phyloP scores from a whole-genome alignment of 2,113 vertebrate species.

The Cheirogaleus medius region DNA sequence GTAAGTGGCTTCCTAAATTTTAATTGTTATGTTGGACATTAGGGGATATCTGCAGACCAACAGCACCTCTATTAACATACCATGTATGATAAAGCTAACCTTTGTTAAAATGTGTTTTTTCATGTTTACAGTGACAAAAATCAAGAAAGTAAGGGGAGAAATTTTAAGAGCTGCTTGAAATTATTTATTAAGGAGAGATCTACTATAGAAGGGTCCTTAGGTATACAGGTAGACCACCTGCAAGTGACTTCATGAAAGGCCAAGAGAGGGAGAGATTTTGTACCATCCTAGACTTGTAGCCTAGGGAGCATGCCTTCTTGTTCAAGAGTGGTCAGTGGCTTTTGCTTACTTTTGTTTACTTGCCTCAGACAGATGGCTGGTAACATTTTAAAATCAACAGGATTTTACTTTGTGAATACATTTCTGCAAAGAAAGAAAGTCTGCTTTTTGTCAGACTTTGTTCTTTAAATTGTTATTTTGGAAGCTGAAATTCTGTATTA shows the following conservation, averaged over 20 bases:
- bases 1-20: slow-evolving; percentile 85
- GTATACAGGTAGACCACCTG: not conserved
- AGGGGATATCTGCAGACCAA: not conserved
- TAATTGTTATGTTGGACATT: not conserved
- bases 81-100: not conserved
- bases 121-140: slow-evolving; percentile 14
- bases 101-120: slow-evolving; percentile 37
- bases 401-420: not conserved
- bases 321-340: not conserved
- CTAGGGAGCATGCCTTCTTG: not conserved
- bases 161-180: slow-evolving; percentile 17
- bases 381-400: not conserved
- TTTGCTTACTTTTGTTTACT: slow-evolving; percentile 11
- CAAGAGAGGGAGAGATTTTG: not conserved
- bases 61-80: not conserved
- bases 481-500: slow-evolving; percentile 29
- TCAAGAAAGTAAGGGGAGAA: not conserved
- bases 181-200: not conserved
- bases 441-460: not conserved
- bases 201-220: not conserved
- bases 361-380: not conserved
- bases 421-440: not conserved
- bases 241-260: not conserved
- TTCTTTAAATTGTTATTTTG: slow-evolving; percentile 34
- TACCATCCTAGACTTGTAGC: not conserved